These are phyloP conservation scores for Metacarcinus magister DNA, from an alignment of 2,888 invertebrate species.

Conservation along the genomic window DNA sequence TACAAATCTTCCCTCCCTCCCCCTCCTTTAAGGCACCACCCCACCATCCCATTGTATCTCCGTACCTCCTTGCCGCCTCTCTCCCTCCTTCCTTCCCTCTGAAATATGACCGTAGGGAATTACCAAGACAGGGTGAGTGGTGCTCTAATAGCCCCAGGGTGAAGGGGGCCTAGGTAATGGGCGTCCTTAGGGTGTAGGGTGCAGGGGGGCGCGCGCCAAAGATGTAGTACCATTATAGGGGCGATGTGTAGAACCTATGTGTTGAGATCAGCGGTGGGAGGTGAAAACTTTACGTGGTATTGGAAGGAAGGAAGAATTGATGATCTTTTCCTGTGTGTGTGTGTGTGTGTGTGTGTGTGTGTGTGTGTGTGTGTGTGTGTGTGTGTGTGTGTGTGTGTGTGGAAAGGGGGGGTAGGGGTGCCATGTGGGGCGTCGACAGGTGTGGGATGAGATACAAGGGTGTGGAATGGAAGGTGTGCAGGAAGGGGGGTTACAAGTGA, in stretches of 20 bases:
- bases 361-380: conserved; percentile 45
- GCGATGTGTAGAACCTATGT: conserved; percentile 21
- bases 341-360: conserved; percentile 36
- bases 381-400: neutral
- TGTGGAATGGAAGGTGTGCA: neutral
- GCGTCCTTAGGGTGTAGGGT: conserved; percentile 1
- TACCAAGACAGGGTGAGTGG: conserved; percentile 36
- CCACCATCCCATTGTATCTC: neutral
- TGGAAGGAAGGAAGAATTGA: neutral
- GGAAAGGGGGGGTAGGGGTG: neutral
- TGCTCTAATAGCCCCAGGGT: conserved; percentile 26
- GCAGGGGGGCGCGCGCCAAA: neutral
- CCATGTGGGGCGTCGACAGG: neutral
- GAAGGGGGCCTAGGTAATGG: neutral
- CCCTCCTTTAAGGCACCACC: neutral
- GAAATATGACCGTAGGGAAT: conserved; percentile 45
- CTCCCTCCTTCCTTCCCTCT: conserved; percentile 26
- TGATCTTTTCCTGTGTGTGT: neutral
- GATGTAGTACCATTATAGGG: neutral
- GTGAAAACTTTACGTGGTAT: neutral
- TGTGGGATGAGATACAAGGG: neutral
- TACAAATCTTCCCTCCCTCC: neutral
- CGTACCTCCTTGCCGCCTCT: neutral
- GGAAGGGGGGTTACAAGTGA: no score
- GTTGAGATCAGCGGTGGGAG: neutral